These are phyloP conservation scores for Scelioninae gen. 1 DNA, from an alignment of 2,888 invertebrate genomes.

Conservation along the genomic window DNA sequence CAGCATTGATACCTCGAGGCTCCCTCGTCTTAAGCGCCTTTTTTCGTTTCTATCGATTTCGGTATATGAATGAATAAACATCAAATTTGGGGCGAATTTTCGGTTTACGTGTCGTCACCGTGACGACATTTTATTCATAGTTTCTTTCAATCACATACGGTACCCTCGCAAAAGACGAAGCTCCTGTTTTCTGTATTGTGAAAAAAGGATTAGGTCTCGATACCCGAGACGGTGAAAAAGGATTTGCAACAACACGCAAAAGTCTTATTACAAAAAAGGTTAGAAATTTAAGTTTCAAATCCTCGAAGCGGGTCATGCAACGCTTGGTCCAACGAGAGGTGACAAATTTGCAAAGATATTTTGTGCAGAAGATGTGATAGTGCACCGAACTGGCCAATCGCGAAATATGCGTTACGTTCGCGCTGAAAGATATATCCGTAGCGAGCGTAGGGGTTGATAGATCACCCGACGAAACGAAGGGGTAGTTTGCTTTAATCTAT, in stretches of 20 bases:
- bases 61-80: slow-evolving; percentile 73
- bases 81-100: slow-evolving; percentile 73
- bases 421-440: slow-evolving; percentile 51
- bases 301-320: no score
- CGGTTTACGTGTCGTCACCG: slow-evolving; percentile 69
- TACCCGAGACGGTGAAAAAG: slow-evolving; percentile 38
- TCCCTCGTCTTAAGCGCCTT: slow-evolving; percentile 28
- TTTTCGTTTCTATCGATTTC: slow-evolving; percentile 39
- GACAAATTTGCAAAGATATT: not conserved
- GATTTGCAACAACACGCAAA: slow-evolving; percentile 56
- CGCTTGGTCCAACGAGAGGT: not conserved
- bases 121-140: slow-evolving; percentile 67
- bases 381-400: slow-evolving; percentile 19
- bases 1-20: slow-evolving; percentile 76
- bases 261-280: slow-evolving; percentile 1
- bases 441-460: slow-evolving; percentile 81
- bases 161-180: slow-evolving; percentile 52
- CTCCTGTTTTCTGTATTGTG: slow-evolving; percentile 76
- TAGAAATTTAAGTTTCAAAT: not conserved
- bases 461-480: slow-evolving; percentile 84
- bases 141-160: slow-evolving; percentile 35
- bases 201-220: slow-evolving; percentile 81
- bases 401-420: slow-evolving; percentile 32
- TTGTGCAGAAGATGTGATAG: not conserved
- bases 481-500: slow-evolving; percentile 84